A percentile compares a stretch with the other conserved stretches of the same genome.
Conservation (phyloP, 2,113 vertebrate species). For the Rhynchopsitta pachyrhyncha region DNA sequence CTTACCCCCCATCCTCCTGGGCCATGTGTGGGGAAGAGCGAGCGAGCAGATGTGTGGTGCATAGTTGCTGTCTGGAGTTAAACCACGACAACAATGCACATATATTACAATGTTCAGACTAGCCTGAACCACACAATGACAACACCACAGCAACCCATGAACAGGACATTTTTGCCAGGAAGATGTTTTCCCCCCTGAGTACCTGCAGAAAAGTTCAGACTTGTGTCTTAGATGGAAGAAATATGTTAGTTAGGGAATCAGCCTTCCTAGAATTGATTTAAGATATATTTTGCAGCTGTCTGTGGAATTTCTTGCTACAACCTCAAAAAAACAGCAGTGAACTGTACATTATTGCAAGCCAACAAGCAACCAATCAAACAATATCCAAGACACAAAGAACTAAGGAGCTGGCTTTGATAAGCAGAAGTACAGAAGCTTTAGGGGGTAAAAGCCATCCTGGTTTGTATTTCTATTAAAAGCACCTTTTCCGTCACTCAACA, state of each 20-base stretch:
- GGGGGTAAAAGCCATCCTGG: neutral
- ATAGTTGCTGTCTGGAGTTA: neutral
- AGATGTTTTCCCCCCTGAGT: neutral
- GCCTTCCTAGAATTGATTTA: constrained; percentile 33
- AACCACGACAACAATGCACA: neutral
- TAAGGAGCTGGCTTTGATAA: neutral
- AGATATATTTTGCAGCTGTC: constrained; percentile 13
- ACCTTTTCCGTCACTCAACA: neutral
- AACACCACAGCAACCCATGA: neutral
- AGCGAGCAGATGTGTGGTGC: neutral
- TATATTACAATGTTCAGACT: neutral
- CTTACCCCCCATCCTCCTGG: neutral
- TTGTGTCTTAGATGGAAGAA: neutral
- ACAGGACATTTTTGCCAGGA: neutral
- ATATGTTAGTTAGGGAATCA: neutral
- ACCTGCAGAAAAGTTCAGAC: neutral
- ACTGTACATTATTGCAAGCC: neutral
- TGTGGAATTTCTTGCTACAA: constrained; percentile 19
- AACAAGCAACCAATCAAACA: neutral
- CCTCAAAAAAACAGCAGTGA: neutral
- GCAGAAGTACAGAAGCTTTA: neutral
- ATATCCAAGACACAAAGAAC: neutral
- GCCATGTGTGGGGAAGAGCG: neutral
- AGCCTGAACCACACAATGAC: fast-evolving
- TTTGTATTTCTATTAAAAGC: neutral